Conservation (phyloP, 2,888 invertebrate species). For the Zygothrica quintamaculata region DNA sequence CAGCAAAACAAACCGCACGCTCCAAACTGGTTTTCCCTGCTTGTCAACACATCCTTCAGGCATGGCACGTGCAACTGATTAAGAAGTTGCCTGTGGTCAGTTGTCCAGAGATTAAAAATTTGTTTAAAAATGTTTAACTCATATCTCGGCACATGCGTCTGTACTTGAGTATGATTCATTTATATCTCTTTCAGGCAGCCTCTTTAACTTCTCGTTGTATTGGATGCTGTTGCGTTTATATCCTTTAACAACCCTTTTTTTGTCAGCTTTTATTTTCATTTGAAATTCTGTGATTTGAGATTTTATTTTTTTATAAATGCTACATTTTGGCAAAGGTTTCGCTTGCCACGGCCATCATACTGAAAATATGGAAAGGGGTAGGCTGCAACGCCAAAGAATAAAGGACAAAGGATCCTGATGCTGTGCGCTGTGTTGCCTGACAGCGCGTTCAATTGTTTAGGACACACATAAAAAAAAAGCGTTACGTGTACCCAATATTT, state of each 20-base stretch:
- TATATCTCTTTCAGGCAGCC: conserved; percentile 2
- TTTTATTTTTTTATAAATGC: conserved; percentile 72
- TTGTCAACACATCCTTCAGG: conserved; percentile 42
- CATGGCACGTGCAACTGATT: conserved; percentile 64
- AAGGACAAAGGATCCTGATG: conserved; percentile 51
- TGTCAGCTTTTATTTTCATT: conserved; percentile 64
- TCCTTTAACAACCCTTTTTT: conserved; percentile 67
- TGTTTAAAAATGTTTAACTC: neutral
- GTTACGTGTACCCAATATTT: conserved; percentile 44
- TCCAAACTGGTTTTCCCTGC: conserved; percentile 31
- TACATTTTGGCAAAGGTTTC: conserved; percentile 71
- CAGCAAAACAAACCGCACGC: conserved; percentile 49
- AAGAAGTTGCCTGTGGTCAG: conserved; percentile 59
- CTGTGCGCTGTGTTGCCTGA: conserved; percentile 47
- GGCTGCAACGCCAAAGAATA: conserved; percentile 49
- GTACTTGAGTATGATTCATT: neutral
- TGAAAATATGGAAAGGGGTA: conserved; percentile 72
- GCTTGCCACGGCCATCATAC: no score
- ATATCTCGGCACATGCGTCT: neutral
- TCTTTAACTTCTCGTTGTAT: neutral
- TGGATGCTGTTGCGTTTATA: conserved; percentile 11
- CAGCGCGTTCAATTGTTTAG: conserved; percentile 62
- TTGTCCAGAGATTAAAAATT: conserved; percentile 32
- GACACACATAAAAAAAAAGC: conserved; percentile 50
- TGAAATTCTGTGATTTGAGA: conserved; percentile 60